Conservation (phyloP, 2,113 vertebrate genomes). For the Saguinus imperator region DNA sequence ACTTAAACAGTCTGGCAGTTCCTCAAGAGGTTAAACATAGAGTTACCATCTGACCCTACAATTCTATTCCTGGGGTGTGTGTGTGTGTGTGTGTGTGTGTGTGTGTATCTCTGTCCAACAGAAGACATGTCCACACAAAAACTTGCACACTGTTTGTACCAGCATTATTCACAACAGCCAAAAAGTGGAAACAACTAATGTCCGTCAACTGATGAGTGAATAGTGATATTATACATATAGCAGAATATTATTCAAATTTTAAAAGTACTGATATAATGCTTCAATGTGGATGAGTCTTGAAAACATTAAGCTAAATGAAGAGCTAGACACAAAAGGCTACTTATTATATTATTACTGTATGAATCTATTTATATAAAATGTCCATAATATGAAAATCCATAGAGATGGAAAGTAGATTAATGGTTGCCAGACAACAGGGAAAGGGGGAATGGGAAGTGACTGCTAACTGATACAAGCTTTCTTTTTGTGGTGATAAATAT, state of each 20-base stretch:
- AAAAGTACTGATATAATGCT: neutral
- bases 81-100: neutral
- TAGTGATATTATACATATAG: neutral
- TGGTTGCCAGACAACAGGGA: neutral
- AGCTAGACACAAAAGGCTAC: neutral
- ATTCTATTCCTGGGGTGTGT: neutral
- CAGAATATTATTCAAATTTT: neutral
- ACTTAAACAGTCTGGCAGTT: neutral
- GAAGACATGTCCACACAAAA: neutral
- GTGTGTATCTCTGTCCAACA: neutral
- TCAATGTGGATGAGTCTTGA: neutral
- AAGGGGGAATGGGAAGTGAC: neutral
- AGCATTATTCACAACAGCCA: neutral
- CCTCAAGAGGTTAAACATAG: neutral
- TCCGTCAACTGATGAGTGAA: neutral
- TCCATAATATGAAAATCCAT: neutral
- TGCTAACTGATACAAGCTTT: neutral
- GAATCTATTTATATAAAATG: slow-evolving; percentile 29
- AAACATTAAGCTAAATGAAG: neutral
- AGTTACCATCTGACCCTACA: neutral
- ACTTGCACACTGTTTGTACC: neutral
- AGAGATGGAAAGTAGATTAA: slow-evolving; percentile 1
- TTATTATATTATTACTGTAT: neutral
- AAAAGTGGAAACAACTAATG: neutral
- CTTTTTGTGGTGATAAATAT: slow-evolving; percentile 17